Evolutionary conservation across 23 tunicate species (phyloP).

Genomic region (Clavelina lepadiformis): DNA sequence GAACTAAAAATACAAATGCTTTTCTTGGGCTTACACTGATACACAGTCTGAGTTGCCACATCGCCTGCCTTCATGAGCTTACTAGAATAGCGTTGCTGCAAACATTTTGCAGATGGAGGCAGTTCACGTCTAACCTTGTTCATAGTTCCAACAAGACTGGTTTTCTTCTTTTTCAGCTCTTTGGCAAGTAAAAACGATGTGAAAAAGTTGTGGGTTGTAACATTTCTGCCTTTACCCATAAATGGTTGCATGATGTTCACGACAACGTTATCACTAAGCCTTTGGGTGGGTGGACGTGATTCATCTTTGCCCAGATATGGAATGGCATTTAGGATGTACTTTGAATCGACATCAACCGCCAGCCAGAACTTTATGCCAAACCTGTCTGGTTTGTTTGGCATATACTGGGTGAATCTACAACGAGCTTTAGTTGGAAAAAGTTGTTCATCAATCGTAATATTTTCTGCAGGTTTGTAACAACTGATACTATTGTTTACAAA

Average conservation of each 20-base stretch:
- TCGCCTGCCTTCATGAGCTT: slow-evolving; percentile 23
- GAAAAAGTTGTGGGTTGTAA: slow-evolving; percentile 10
- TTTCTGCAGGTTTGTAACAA: slow-evolving; percentile 11
- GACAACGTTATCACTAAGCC: slow-evolving; percentile 12
- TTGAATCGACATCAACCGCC: background rate
- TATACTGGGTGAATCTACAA: slow-evolving; percentile 9
- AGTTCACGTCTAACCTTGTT: slow-evolving; percentile 20
- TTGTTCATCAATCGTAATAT: slow-evolving; percentile 9
- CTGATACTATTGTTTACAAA: slow-evolving; percentile 13
- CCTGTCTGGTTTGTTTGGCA: slow-evolving; percentile 21
- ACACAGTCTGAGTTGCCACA: slow-evolving; percentile 11
- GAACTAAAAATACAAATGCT: slow-evolving; percentile 17
- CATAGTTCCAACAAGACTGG: slow-evolving; percentile 9
- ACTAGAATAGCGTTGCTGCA: slow-evolving; percentile 21
- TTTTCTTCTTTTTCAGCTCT: slow-evolving; percentile 12
- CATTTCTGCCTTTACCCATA: slow-evolving; percentile 4
- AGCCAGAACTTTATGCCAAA: slow-evolving; percentile 14
- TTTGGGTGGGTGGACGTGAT: background rate
- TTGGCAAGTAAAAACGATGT: slow-evolving; percentile 2
- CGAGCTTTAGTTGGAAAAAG: slow-evolving; percentile 11
- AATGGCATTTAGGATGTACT: slow-evolving; percentile 12
- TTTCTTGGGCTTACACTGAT: slow-evolving; percentile 19
- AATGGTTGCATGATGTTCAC: slow-evolving; percentile 3
- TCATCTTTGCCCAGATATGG: slow-evolving; percentile 6
- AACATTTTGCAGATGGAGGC: slow-evolving; percentile 20